Base-by-base conservation (phyloP, 2,888 invertebrate genomes). In the Volucella zonaria region DNA sequence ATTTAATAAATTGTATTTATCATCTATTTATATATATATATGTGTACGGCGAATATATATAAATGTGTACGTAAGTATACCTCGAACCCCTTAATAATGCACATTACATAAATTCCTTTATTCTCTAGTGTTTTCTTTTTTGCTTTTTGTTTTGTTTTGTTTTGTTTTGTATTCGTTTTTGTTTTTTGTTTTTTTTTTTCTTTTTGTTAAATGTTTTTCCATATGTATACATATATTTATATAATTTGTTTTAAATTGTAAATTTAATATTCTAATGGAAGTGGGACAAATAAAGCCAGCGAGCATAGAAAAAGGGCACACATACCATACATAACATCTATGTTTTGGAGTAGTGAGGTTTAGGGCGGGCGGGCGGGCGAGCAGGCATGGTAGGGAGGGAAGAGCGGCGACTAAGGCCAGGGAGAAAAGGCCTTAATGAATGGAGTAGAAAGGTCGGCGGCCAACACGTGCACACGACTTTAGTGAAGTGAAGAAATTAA, bases 221-320 rank as follows among this genome's bases (percentile, higher is more conserved):
- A 78, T 80, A 62, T 62, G 38, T 70, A 66, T 64, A 62, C 75
- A 79, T 61, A 66, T 87, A 76, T 79, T 73, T 71, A 71, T 74
- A 61, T 83, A 67, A 49, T 79, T 58, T 56, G 38, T 76, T 85
- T 71, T 58, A 38, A 51, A 14, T 76, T 52, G 68, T 80, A 82
- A 74, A 87, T 82, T 83, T 73, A 68, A 86, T 86, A 86, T 82
- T 86, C 82, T 82, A 86, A 82, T 86, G 77, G 82, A 82, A 82
- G 81, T 82, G 70, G 73, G 56, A 82, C 68, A 81, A 81, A 81
- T 77, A 74, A 81, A 81, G 81, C 85, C 77, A 78, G 76, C 76
- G 86, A 74, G 76, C 74, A 61, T 80, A 75, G 59, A 74, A 77
- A 73, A 81, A 81, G 67, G 54, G 73, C 67, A 62, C 82, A 77